A percentile compares a stretch with the other conserved stretches of the same genome.
phyloP scores from a whole-genome alignment of 2,113 vertebrate genomes.

The Tapirus terrestris region DNA sequence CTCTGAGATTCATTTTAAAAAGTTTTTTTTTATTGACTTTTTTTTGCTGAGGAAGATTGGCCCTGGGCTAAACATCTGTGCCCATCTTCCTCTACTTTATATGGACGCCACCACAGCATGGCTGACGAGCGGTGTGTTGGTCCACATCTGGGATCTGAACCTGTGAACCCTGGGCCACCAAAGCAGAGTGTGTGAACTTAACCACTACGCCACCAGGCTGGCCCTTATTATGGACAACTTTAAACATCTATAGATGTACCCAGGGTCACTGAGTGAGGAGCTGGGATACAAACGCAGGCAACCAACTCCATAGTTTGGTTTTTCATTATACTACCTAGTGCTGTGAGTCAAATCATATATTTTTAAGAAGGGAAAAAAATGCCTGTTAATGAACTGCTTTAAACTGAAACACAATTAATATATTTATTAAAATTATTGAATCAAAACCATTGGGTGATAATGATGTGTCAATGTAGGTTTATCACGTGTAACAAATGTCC shows the following conservation, averaged over 20 bases:
- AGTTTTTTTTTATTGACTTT: too few relatives aligned
- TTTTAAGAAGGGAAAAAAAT: neutral
- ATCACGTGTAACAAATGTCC: neutral
- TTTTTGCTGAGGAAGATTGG: too few relatives aligned
- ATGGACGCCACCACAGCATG: too few relatives aligned
- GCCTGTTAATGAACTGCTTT: neutral
- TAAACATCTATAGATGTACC: neutral
- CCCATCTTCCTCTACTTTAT: too few relatives aligned
- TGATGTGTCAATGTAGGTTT: fast-evolving
- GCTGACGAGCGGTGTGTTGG: too few relatives aligned
- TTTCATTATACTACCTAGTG: fast-evolving
- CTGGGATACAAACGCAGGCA: neutral
- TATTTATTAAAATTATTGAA: neutral
- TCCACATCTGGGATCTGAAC: too few relatives aligned
- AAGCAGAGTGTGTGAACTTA: too few relatives aligned
- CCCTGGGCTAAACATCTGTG: too few relatives aligned
- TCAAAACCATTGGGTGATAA: neutral
- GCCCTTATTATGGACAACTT: neutral
- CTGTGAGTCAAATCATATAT: neutral
- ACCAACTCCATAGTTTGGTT: neutral
- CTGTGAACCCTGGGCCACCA: too few relatives aligned
- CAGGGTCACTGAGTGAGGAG: neutral
- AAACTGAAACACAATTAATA: neutral
- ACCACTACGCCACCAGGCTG: too few relatives aligned
- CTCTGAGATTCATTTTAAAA: neutral